Conservation (phyloP, 2,113 vertebrate genomes). For the cattle (Bos taurus) region ARS-UCD2.0 NC_037329.1:114671501-114672000, state of each 20-base stretch:
- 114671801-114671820: not conserved
- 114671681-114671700: not conserved
- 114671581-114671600: conserved; percentile 27
- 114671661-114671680: not conserved
- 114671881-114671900: not conserved
- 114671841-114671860: not conserved
- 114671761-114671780: not conserved
- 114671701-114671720: not conserved
- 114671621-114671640: not conserved
- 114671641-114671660: not conserved
- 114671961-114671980: not conserved
- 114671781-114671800: rapidly evolving
- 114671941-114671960: not conserved
- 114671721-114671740: not conserved
- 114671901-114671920: not conserved
- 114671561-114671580: conserved; percentile 4
- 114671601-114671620: not conserved
- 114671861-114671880: not conserved
- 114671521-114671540: not conserved
- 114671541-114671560: conserved; percentile 16
- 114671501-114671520: conserved; percentile 14
- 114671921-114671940: not conserved
- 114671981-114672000: not conserved
- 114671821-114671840: not conserved
- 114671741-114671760: not conserved